A percentile compares a stretch with the other conserved stretches of the same genome.
Conservation (phyloP, 2,797 vertebrate species). For the Etheostoma perlongum region DNA sequence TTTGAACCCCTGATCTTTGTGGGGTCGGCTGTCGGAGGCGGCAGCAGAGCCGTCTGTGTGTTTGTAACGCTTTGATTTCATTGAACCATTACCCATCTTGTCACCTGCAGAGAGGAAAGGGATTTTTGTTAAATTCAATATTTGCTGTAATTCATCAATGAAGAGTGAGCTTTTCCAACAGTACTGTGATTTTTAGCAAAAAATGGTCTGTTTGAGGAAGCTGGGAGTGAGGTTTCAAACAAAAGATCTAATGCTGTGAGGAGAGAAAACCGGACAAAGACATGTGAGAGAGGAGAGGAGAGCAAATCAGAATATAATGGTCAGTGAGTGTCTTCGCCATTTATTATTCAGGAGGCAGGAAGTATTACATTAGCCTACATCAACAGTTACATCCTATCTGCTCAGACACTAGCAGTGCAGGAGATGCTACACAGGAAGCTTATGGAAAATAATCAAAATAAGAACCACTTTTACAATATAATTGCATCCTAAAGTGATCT, state of each 20-base stretch:
- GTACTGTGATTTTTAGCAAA: conserved; percentile 11
- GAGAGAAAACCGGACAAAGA: conserved; percentile 28
- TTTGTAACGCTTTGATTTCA: conserved; percentile 91
- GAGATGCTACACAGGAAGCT: conserved; percentile 4
- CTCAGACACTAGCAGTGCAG: not conserved
- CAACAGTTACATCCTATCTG: conserved; percentile 51
- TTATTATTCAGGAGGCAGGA: conserved; percentile 83
- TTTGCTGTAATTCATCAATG: not conserved
- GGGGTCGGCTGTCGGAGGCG: conserved; percentile 62
- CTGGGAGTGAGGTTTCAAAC: conserved; percentile 37
- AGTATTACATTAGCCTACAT: conserved; percentile 73
- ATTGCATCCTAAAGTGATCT: not conserved
- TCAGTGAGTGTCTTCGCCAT: conserved; percentile 72
- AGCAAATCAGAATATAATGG: conserved; percentile 59
- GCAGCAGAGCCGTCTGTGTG: conserved; percentile 72
- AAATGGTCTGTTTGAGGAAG: conserved; percentile 21
- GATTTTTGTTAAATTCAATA: not conserved
- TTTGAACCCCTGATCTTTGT: conserved; percentile 60
- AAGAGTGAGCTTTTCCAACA: too few species aligned
- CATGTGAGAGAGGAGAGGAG: conserved; percentile 17
- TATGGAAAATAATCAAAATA: not conserved
- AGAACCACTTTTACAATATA: not conserved
- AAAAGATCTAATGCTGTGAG: conserved; percentile 46
- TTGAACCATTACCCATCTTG: conserved; percentile 91
- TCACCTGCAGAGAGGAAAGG: conserved; percentile 32